phyloP scores from a whole-genome alignment of 2,888 invertebrate species.

The Gordius sp. region DNA sequence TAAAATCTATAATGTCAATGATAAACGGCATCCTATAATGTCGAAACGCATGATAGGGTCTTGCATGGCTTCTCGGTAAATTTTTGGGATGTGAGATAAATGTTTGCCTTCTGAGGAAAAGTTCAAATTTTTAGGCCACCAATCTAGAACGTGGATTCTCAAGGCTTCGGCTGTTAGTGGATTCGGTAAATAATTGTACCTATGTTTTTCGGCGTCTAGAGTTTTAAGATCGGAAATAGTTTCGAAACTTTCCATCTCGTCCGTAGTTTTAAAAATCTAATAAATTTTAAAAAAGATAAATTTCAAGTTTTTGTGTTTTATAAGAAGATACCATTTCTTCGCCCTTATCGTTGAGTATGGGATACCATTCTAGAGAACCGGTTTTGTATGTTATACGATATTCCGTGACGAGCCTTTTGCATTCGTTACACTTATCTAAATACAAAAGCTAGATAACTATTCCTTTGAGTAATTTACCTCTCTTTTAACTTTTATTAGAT shows the following conservation, averaged over 20 bases:
- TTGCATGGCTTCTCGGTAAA: neutral
- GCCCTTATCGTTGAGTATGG: neutral
- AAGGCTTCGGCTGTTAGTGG: neutral
- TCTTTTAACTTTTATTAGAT: too few relatives aligned
- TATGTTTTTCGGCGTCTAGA: neutral
- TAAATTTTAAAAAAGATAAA: neutral
- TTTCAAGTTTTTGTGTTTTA: neutral
- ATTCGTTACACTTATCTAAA: neutral
- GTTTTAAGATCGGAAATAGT: neutral
- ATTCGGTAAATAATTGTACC: neutral
- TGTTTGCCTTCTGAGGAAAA: too few relatives aligned
- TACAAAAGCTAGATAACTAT: too few relatives aligned
- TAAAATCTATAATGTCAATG: too few relatives aligned
- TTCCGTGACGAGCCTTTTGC: constrained; percentile 2
- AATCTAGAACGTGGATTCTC: constrained; percentile 11
- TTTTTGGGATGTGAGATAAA: neutral
- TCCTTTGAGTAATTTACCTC: too few relatives aligned
- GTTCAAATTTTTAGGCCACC: constrained; percentile 1
- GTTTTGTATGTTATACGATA: constrained; percentile 3
- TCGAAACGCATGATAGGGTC: neutral
- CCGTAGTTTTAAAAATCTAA: constrained; percentile 7
- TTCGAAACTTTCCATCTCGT: neutral
- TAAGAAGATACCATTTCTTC: constrained; percentile 2
- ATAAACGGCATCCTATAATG: constrained; percentile 9
- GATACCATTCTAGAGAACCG: neutral